Percentiles rank a stretch among this genome's conserved stretches.
Evolutionary conservation across 2,113 vertebrate species (phyloP).

Genomic region (Chiloscyllium plagiosum): DNA sequence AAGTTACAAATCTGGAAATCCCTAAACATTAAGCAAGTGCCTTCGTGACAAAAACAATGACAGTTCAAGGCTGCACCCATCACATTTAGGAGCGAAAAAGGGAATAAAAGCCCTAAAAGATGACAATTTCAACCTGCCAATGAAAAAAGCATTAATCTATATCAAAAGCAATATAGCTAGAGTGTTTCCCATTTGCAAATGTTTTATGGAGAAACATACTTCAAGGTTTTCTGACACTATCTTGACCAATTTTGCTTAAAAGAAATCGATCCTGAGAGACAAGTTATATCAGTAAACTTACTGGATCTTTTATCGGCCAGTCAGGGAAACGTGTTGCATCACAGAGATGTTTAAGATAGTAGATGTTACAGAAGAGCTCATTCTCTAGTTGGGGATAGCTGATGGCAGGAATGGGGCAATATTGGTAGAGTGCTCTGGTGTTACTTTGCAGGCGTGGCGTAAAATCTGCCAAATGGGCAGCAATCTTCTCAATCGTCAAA

Average conservation of each 20-base stretch:
- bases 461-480: slow-evolving; percentile 92
- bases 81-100: background rate
- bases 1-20: background rate
- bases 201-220: background rate
- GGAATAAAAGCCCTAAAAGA: background rate
- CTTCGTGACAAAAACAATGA: background rate
- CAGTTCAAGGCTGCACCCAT: background rate
- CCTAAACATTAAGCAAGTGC: background rate
- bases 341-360: slow-evolving; percentile 97
- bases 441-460: slow-evolving; percentile 95
- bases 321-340: slow-evolving; percentile 84
- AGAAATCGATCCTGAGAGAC: background rate
- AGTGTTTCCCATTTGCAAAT: background rate
- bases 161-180: background rate
- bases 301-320: slow-evolving; percentile 93
- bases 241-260: background rate
- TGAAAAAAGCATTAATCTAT: background rate
- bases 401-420: slow-evolving; percentile 91
- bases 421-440: slow-evolving; percentile 93
- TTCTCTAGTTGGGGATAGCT: slow-evolving; percentile 92
- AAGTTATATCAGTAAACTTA: slow-evolving; percentile 52
- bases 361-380: slow-evolving; percentile 98
- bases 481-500: slow-evolving; percentile 97
- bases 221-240: background rate
- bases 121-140: background rate